Evolutionary conservation across 2,113 vertebrate species (phyloP).

Genomic region (Epinephelus cyanopodus): DNA sequence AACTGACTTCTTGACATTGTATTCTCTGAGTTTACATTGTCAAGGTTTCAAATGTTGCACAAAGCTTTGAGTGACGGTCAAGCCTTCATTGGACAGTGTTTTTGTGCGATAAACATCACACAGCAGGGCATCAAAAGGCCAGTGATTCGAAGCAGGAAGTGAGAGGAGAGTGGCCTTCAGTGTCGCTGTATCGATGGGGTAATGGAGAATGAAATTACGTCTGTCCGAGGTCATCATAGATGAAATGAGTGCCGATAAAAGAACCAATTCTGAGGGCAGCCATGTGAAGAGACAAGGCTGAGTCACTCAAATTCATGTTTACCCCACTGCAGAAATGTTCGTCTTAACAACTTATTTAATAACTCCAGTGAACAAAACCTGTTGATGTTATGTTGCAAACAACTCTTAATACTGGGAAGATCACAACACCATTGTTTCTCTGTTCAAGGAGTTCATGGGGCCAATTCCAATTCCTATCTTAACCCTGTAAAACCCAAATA

Average conservation of each 20-base stretch:
- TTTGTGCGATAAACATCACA: conserved; percentile 49
- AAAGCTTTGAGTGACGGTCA: conserved; percentile 17
- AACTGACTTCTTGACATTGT: conserved; percentile 16
- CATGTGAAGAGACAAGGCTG: conserved; percentile 39
- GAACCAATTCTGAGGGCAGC: conserved; percentile 61
- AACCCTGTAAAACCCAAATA: no score
- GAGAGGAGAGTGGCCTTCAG: conserved; percentile 36
- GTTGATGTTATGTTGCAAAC: background rate
- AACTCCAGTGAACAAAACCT: background rate
- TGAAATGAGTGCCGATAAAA: conserved; percentile 65
- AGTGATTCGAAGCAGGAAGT: conserved; percentile 47
- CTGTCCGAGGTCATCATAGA: conserved; percentile 67
- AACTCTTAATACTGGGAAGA: background rate
- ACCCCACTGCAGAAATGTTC: background rate
- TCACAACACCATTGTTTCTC: background rate
- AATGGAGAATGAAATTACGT: conserved; percentile 80
- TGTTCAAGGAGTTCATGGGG: background rate
- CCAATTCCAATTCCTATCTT: no score
- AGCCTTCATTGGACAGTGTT: conserved; percentile 1
- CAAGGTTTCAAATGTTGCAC: conserved; percentile 37
- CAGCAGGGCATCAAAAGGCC: conserved; percentile 23
- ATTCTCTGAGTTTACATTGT: conserved; percentile 34
- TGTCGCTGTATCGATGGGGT: conserved; percentile 49
- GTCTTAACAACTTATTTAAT: conserved; percentile 24
- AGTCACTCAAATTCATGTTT: conserved; percentile 33